Evolutionary conservation across 2,113 vertebrate species (phyloP).

Genomic region (Psettodes erumei): DNA sequence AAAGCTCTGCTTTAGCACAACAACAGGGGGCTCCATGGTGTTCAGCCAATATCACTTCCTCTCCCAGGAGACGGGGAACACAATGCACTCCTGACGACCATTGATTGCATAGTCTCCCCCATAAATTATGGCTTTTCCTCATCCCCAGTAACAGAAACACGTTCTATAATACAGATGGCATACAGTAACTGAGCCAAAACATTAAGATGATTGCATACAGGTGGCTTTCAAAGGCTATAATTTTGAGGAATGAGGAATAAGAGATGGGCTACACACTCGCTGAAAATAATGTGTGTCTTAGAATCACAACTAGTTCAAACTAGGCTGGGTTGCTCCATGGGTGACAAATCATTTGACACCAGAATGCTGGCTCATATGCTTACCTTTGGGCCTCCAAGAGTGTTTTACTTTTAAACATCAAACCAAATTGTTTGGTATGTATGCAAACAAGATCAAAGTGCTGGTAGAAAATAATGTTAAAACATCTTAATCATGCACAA

Average conservation of each 20-base stretch:
- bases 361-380: neutral
- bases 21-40: constrained; percentile 66
- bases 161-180: constrained; percentile 23
- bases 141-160: constrained; percentile 40
- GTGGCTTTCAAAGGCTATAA: constrained; percentile 24
- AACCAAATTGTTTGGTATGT: neutral
- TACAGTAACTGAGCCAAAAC: constrained; percentile 25
- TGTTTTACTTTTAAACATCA: neutral
- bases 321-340: neutral
- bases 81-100: constrained; percentile 67
- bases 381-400: neutral
- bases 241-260: neutral
- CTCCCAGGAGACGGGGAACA: constrained; percentile 75
- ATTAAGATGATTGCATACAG: constrained; percentile 21
- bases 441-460: neutral
- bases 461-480: neutral
- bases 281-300: neutral
- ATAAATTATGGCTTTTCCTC: constrained; percentile 61
- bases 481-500: neutral
- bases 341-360: neutral
- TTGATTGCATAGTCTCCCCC: constrained; percentile 64
- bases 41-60: constrained; percentile 71
- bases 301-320: neutral
- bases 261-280: neutral
- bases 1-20: constrained; percentile 59